Base-by-base conservation (phyloP, 92 coral and sea anemone genomes). In the Epizoanthus fatuus region DNA sequence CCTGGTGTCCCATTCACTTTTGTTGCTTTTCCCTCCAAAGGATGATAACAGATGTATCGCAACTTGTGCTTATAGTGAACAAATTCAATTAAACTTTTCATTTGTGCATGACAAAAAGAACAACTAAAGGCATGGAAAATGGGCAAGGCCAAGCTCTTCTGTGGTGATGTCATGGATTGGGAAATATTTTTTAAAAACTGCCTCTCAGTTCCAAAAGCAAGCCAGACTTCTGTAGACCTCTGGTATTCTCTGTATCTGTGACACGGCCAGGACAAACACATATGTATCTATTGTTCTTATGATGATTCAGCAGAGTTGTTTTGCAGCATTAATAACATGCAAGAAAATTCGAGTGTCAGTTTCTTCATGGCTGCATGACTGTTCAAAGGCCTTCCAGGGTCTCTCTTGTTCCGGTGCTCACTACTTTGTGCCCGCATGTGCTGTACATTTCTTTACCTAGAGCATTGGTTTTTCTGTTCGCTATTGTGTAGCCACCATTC, bases 1-100 rank as follows among this genome's bases (percentile, higher is more conserved):
- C 86, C 68, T 80, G 47, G 74, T 73, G 74, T 81, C 87, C 87
- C 87, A 88, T 16, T 87, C 87, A 74, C 84, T 74, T 56, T 88
- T 88, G 77, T 81, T 82, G 19, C 63, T 56, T 55, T 83, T 82
- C 1, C 83, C 84, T 3, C 58, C 79, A 73, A 88, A 88, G 84
- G 81, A 88, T 17, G 84, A 80, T 1, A 87, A 86, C 1, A 22
- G 25, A 22, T 22, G 91, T 88, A 64, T 87, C 86, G 17, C 90
- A 80, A 25, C 86, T 86, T 57, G 90, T 87, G 45, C 25, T 22
- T 22, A 22, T 22, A 22, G 25, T 22, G 25, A 0, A 22, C 25
- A 22, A 22, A 22, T 22, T 22, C 25, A 22, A 22, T 22, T 0
- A 22, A 22, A 22, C 25, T 22, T 22, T 22, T 22, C 25, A 22